Conservation (phyloP, 2,797 vertebrate species). For the Myripristis murdjan region DNA sequence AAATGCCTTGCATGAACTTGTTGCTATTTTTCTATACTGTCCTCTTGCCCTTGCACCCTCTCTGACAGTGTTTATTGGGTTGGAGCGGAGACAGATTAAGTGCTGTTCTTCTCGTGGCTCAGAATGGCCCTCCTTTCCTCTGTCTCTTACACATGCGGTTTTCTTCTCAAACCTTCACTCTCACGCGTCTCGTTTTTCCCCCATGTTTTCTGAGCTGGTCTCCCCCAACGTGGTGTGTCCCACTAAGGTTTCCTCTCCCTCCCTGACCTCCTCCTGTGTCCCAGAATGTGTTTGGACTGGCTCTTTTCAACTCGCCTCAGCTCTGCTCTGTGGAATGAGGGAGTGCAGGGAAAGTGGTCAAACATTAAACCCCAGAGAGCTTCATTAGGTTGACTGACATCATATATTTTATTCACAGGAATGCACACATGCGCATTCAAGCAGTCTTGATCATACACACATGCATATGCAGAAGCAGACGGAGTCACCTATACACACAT, state of each 20-base stretch:
- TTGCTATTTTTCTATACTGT: slow-evolving; percentile 56
- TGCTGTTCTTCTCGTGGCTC: slow-evolving; percentile 68
- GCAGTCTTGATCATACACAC: slow-evolving; percentile 19
- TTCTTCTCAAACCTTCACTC: slow-evolving; percentile 73
- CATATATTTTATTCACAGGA: slow-evolving; percentile 69
- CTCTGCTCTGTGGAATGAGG: slow-evolving; percentile 24
- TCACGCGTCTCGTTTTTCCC: slow-evolving; percentile 83
- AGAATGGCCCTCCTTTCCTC: slow-evolving; percentile 79
- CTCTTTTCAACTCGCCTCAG: slow-evolving; percentile 49
- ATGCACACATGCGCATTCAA: slow-evolving; percentile 25
- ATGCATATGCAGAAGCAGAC: background rate
- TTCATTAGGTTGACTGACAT: slow-evolving; percentile 68
- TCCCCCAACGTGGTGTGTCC: slow-evolving; percentile 62
- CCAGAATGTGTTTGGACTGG: slow-evolving; percentile 81
- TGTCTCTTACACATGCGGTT: slow-evolving; percentile 64
- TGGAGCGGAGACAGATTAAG: slow-evolving; percentile 75
- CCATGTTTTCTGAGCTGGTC: slow-evolving; percentile 73
- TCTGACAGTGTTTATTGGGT: slow-evolving; percentile 59
- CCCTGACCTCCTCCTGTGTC: slow-evolving; percentile 65
- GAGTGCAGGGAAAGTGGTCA: slow-evolving; percentile 55
- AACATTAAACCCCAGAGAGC: slow-evolving; percentile 56
- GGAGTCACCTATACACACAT: background rate
- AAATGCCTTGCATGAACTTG: slow-evolving; percentile 58
- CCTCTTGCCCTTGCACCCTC: slow-evolving; percentile 49
- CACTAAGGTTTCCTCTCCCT: slow-evolving; percentile 68